These are phyloP conservation scores for Ornithoptera alexandrae DNA, from an alignment of 2,888 invertebrate genomes.

Conservation along the genomic window DNA sequence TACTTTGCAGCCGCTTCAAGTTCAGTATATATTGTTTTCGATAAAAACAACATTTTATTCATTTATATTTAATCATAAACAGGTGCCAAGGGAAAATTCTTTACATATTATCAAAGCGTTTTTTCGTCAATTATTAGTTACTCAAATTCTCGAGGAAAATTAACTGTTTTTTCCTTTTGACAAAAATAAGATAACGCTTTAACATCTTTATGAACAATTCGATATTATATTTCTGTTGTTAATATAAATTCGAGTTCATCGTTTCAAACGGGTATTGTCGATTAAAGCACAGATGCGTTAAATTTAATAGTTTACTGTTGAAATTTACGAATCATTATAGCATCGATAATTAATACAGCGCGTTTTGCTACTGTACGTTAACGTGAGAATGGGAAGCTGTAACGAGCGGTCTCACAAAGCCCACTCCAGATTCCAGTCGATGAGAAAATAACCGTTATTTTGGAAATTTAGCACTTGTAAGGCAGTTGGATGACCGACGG, in stretches of 20 bases:
- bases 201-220: too few relatives aligned
- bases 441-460: neutral
- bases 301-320: conserved; percentile 26
- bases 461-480: neutral
- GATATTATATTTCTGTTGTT: neutral
- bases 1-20: too few relatives aligned
- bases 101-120: too few relatives aligned
- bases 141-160: too few relatives aligned
- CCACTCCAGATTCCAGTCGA: neutral
- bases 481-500: neutral
- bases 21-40: too few relatives aligned
- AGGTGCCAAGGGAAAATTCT: too few relatives aligned
- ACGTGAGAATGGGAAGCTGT: conserved; percentile 48
- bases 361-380: conserved; percentile 42
- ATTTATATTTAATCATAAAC: too few relatives aligned
- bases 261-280: neutral
- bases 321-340: conserved; percentile 51
- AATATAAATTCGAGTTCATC: neutral
- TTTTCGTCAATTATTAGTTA: too few relatives aligned
- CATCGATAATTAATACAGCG: conserved; percentile 49
- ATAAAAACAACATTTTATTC: too few relatives aligned
- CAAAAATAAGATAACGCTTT: too few relatives aligned
- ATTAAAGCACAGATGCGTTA: conserved; percentile 6
- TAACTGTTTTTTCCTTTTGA: neutral
- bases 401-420: conserved; percentile 1